Evolutionary conservation across 2,888 invertebrate species (phyloP), one percentile per base, ranked within the genome.

Genomic region (Drosophila nigritarsus): DNA sequence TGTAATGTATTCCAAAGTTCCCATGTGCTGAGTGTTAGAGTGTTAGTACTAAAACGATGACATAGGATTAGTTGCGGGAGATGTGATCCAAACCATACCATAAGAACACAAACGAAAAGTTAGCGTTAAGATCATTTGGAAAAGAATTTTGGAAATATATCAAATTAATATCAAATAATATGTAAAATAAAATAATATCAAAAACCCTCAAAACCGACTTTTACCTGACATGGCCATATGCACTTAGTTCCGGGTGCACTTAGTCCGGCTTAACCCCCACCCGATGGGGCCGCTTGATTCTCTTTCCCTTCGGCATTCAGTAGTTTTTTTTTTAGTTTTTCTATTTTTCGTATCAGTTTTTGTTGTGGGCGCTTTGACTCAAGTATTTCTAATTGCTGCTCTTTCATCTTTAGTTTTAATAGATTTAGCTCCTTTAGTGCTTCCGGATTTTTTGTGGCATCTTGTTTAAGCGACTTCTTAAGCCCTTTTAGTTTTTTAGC

Each of bases 401-500:
- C 32, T 11, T 0, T 11, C 3, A 11, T 3, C 3, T 0, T 11
- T 11, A 32, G 9, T 9, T 30, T 30, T 9, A 30, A 30, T 30
- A 9, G 30, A 30, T 30, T 3, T 3, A 30, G 0, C 9, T 30
- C 9, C 30, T 9, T 30, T 30, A 32, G 32, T 11, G 9, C 0
- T 9, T 11, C 3, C 11, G 3, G 11, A 32, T 32, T 11, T 32
- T 3, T 9, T 32, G 0, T 11, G 32, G 2, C 30, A 3, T 9
- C 30, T 30, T 9, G 0, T 9, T 30, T 30, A 30, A 30, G 2
- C 9, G 0, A 7, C 0, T 30, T 3, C 30, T 3, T 3, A 32
- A 9, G 30, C 2, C 0, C 0, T 3, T 3, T 32, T 32, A 32
- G 0, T 1, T 0, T 0, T 8, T 11, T 3, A 32, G 11, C 1